These are phyloP conservation scores for Asbolus verrucosus DNA, from an alignment of 1,140 invertebrate species.

Conservation along the genomic window DNA sequence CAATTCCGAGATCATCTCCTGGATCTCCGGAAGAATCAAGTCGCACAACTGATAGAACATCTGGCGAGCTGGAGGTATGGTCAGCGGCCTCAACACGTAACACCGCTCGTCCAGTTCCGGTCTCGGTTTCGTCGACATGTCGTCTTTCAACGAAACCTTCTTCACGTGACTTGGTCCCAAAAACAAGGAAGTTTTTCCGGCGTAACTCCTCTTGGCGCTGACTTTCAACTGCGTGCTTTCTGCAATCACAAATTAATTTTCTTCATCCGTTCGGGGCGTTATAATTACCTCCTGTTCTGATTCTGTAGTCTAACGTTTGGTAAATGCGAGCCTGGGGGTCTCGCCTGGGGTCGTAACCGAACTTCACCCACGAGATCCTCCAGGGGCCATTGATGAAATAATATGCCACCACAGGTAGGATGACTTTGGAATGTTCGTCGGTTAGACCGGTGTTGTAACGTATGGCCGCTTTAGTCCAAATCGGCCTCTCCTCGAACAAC, in stretches of 20 bases:
- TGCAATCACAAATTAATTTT: constrained; percentile 50
- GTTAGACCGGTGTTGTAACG: constrained; percentile 74
- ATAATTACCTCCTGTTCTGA: constrained; percentile 76
- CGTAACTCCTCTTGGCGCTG: constrained; percentile 70
- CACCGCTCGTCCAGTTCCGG: constrained; percentile 59
- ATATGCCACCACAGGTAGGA: constrained; percentile 85
- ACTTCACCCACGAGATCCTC: constrained; percentile 85
- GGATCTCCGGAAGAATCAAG: constrained; percentile 85
- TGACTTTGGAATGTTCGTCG: constrained; percentile 76
- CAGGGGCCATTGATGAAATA: constrained; percentile 91
- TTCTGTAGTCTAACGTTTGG: constrained; percentile 88
- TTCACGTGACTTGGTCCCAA: constrained; percentile 56
- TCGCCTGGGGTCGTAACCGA: constrained; percentile 88
- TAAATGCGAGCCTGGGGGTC: constrained; percentile 83
- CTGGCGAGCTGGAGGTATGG: constrained; percentile 79
- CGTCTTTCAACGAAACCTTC: constrained; percentile 66
- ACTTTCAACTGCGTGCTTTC: constrained; percentile 70
- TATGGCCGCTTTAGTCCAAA: constrained; percentile 87
- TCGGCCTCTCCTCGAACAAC: constrained; percentile 82
- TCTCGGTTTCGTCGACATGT: constrained; percentile 64
- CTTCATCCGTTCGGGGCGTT: no score
- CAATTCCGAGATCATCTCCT: constrained; percentile 79
- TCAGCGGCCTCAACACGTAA: constrained; percentile 77
- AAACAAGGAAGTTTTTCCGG: constrained; percentile 63
- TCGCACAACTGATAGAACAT: constrained; percentile 91